Conservation (phyloP, 2,113 vertebrate genomes). For the Balaeniceps rex region DNA sequence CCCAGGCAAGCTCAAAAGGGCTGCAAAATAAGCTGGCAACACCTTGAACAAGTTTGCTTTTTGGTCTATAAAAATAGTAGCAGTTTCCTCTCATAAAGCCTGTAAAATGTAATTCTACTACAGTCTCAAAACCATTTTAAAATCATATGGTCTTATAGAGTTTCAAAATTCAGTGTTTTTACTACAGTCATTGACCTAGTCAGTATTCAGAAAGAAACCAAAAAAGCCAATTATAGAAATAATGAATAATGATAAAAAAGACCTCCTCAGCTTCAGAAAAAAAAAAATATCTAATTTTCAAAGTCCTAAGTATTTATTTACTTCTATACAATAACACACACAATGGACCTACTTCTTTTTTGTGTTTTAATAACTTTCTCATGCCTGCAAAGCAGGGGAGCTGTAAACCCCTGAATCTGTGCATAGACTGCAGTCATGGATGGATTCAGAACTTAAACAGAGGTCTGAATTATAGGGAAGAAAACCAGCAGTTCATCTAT, state of each 20-base stretch:
- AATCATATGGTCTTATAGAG: neutral
- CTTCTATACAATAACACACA: neutral
- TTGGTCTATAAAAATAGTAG: neutral
- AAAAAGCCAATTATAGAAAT: neutral
- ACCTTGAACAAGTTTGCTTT: neutral
- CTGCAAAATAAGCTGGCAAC: neutral
- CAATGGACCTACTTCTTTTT: neutral
- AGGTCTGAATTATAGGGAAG: neutral
- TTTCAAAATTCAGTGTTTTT: neutral
- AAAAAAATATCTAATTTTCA: neutral
- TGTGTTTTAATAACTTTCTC: neutral
- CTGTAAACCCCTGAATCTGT: neutral
- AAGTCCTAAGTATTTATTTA: slow-evolving; percentile 43
- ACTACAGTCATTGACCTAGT: neutral
- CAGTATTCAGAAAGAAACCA: neutral
- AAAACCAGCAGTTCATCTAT: neutral
- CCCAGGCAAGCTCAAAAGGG: neutral
- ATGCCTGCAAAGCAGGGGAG: neutral
- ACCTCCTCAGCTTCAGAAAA: neutral
- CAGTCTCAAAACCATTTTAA: neutral
- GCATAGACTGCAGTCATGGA: neutral
- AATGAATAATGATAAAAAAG: neutral
- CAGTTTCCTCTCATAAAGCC: neutral
- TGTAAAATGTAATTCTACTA: neutral
- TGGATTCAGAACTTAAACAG: neutral